Conservation (phyloP, 2,797 vertebrate species). For the Takifugu rubripes region DNA sequence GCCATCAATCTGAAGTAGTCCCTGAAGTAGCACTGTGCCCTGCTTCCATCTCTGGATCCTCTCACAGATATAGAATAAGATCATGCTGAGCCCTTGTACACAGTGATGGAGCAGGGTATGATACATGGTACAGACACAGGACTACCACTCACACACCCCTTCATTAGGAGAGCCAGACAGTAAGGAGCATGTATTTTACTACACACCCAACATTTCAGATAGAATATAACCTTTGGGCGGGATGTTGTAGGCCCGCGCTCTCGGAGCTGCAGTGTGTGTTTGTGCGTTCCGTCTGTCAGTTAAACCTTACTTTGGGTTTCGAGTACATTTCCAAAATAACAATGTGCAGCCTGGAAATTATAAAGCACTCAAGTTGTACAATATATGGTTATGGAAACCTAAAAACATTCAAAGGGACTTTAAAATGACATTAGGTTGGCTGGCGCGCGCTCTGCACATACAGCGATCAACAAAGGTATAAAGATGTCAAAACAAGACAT, state of each 20-base stretch:
- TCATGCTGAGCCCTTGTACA: not conserved
- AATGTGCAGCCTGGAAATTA: slow-evolving; percentile 81
- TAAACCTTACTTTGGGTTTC: slow-evolving; percentile 80
- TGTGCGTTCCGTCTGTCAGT: slow-evolving; percentile 72
- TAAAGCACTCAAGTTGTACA: slow-evolving; percentile 81
- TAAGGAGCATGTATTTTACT: slow-evolving; percentile 82
- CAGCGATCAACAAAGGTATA: slow-evolving; percentile 50
- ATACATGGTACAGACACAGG: slow-evolving; percentile 74
- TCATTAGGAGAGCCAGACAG: slow-evolving; percentile 83
- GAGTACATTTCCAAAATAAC: slow-evolving; percentile 83
- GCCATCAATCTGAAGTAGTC: no score
- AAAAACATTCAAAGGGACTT: slow-evolving; percentile 74
- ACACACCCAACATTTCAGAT: slow-evolving; percentile 82
- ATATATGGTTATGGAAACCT: slow-evolving; percentile 80
- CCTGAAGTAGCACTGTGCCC: not conserved
- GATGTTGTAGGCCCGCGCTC: slow-evolving; percentile 71
- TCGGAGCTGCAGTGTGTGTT: slow-evolving; percentile 40
- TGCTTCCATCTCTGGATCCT: not conserved
- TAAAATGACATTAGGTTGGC: slow-evolving; percentile 70
- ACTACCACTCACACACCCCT: slow-evolving; percentile 72
- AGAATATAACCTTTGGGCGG: slow-evolving; percentile 82
- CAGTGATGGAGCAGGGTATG: slow-evolving; percentile 32
- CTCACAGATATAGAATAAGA: slow-evolving; percentile 5
- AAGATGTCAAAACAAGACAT: slow-evolving; percentile 77
- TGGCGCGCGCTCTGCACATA: slow-evolving; percentile 63